Percentiles rank a stretch among this genome's conserved stretches.
phyloP scores from a whole-genome alignment of 2,113 vertebrate genomes.

The Elachura formosa region DNA sequence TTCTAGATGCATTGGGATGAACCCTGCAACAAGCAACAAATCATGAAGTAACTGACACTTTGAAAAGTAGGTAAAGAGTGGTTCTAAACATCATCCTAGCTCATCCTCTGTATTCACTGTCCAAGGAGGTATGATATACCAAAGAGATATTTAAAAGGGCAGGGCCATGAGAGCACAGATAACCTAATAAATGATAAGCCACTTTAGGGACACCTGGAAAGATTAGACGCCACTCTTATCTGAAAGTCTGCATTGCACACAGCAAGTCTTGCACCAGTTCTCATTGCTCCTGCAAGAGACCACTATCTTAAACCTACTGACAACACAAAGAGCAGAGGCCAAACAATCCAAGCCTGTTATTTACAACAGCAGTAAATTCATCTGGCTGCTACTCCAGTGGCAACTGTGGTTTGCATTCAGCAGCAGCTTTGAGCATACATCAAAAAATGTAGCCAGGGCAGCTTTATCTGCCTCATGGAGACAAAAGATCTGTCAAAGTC shows the following conservation, averaged over 20 bases:
- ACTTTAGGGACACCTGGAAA: neutral
- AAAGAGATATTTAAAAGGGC: neutral
- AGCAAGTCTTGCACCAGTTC: neutral
- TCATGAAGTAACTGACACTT: neutral
- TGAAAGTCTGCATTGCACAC: neutral
- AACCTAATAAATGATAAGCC: neutral
- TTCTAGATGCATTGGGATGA: neutral
- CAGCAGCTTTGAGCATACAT: neutral
- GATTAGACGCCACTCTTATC: neutral
- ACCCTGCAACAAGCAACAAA: neutral
- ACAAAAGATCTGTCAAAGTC: neutral
- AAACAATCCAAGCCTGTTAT: neutral
- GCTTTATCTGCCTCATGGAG: neutral
- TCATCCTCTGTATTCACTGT: neutral
- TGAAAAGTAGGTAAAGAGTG: neutral
- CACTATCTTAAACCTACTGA: neutral
- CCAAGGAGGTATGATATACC: neutral
- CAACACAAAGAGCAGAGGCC: conserved; percentile 1
- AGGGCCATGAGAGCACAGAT: neutral
- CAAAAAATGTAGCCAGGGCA: neutral
- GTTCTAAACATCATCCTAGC: neutral
- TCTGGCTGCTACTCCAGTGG: neutral
- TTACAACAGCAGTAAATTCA: conserved; percentile 31
- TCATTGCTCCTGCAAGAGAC: neutral
- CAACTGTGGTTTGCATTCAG: neutral